Evolutionary conservation across 1,140 invertebrate species (phyloP).

Genomic region (Probaryconus sp.): DNA sequence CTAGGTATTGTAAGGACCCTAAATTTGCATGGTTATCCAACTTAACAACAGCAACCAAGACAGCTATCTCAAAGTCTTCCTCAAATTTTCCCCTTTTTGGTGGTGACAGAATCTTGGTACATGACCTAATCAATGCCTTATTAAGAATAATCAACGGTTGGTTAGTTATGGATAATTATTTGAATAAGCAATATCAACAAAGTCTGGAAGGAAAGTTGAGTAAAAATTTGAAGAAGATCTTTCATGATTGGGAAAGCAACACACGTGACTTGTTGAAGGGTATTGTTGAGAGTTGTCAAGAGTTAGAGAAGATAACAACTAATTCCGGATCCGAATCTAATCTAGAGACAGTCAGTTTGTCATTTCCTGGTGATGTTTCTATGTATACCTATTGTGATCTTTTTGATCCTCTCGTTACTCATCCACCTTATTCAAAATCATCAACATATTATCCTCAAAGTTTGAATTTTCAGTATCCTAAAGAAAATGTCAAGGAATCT

Average conservation of each 20-base stretch:
- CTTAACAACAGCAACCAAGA: slow-evolving; percentile 68
- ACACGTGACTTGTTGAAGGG: slow-evolving; percentile 67
- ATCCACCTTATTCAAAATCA: not conserved
- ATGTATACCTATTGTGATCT: slow-evolving; percentile 67
- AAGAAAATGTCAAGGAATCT: slow-evolving; percentile 64
- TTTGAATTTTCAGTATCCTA: slow-evolving; percentile 55
- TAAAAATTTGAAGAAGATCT: slow-evolving; percentile 59
- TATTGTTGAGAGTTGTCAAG: slow-evolving; percentile 65
- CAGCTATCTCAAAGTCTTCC: slow-evolving; percentile 69
- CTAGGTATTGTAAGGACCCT: slow-evolving; percentile 36
- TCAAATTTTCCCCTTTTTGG: slow-evolving; percentile 69
- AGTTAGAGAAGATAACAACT: slow-evolving; percentile 59
- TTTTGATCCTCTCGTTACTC: slow-evolving; percentile 56
- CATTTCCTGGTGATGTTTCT: slow-evolving; percentile 72
- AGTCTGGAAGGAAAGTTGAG: slow-evolving; percentile 66
- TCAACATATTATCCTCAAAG: slow-evolving; percentile 16
- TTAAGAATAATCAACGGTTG: slow-evolving; percentile 73
- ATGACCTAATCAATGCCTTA: slow-evolving; percentile 70
- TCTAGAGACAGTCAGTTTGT: slow-evolving; percentile 41
- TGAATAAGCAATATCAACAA: slow-evolving; percentile 72
- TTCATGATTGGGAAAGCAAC: slow-evolving; percentile 69
- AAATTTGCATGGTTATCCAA: slow-evolving; percentile 64
- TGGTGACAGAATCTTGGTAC: slow-evolving; percentile 64
- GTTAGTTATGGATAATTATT: slow-evolving; percentile 73
- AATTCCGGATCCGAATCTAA: slow-evolving; percentile 26